A percentile compares a stretch with the other conserved stretches of the same genome.
phyloP scores from a whole-genome alignment of 2,797 vertebrate genomes.

The Labeo calbasu region DNA sequence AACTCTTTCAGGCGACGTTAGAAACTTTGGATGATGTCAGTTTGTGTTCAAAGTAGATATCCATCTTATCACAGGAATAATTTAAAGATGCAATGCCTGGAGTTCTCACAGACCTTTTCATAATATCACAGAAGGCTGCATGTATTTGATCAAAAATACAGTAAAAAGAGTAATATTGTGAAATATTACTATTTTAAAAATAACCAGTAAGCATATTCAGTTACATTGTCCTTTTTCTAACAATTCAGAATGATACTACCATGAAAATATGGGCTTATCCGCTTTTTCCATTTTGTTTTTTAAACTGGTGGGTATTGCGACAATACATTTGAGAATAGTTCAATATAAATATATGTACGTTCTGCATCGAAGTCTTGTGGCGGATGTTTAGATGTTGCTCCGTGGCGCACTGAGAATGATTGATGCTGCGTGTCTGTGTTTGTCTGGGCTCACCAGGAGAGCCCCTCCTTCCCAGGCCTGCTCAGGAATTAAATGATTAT shows the following conservation, averaged over 20 bases:
- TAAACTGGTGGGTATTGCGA: neutral
- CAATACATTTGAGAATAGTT: neutral
- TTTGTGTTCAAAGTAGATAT: neutral
- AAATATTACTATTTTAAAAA: neutral
- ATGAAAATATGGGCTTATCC: neutral
- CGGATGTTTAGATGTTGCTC: neutral
- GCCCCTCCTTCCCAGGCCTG: slow-evolving; percentile 30
- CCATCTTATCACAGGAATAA: neutral
- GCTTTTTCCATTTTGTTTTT: neutral
- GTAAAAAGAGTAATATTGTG: neutral
- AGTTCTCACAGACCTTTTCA: neutral
- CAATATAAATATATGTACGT: neutral
- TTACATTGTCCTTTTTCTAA: neutral
- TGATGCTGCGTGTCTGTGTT: slow-evolving; percentile 54
- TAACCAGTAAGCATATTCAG: neutral
- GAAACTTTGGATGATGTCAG: neutral
- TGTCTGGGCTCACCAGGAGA: slow-evolving; percentile 44
- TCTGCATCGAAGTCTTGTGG: slow-evolving; percentile 7
- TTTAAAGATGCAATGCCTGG: neutral
- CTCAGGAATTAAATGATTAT: slow-evolving; percentile 62
- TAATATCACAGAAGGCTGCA: neutral
- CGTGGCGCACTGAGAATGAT: slow-evolving; percentile 43
- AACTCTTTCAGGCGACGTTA: slow-evolving; percentile 16
- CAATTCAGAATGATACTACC: neutral
- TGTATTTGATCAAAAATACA: neutral